These are phyloP conservation scores for Antheraea assamensis DNA, from an alignment of 2,888 invertebrate species.

Conservation along the genomic window DNA sequence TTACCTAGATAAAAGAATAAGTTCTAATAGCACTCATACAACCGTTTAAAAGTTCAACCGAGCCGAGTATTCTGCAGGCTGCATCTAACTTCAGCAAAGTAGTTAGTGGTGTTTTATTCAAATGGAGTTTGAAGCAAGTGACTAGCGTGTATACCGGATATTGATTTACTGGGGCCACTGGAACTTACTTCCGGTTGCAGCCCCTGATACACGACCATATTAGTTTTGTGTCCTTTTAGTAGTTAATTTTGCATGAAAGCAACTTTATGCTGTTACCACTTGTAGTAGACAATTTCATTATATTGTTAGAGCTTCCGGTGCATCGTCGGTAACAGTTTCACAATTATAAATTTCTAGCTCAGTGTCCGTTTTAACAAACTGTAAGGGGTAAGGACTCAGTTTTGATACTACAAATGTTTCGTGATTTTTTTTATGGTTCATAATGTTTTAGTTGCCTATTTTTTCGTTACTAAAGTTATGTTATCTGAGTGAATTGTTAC, in stretches of 20 bases:
- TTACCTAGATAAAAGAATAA: slow-evolving; percentile 32
- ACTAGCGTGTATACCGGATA: slow-evolving; percentile 70
- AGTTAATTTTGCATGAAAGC: slow-evolving; percentile 56
- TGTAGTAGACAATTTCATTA: slow-evolving; percentile 1
- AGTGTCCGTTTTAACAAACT: background rate
- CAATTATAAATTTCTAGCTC: background rate
- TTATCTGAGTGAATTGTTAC: no score
- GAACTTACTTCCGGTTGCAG: slow-evolving; percentile 53
- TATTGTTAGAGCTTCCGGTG: background rate
- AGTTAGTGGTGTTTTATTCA: slow-evolving; percentile 48
- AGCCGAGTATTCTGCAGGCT: slow-evolving; percentile 15
- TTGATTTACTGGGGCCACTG: slow-evolving; percentile 73
- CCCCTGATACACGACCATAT: slow-evolving; percentile 36
- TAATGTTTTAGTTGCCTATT: no score
- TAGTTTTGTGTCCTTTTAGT: slow-evolving; percentile 59
- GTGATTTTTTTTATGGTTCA: no score
- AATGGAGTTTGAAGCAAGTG: slow-evolving; percentile 44
- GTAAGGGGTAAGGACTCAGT: no score
- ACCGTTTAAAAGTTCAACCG: slow-evolving; percentile 17
- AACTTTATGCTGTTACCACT: slow-evolving; percentile 19
- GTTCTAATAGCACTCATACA: slow-evolving; percentile 25
- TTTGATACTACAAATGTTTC: no score
- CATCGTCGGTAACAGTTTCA: background rate
- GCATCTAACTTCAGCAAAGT: slow-evolving; percentile 43
- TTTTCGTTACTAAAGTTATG: no score